Evolutionary conservation across 2,888 invertebrate genomes (phyloP).

Genomic region (Oxycera nigricornis): DNA sequence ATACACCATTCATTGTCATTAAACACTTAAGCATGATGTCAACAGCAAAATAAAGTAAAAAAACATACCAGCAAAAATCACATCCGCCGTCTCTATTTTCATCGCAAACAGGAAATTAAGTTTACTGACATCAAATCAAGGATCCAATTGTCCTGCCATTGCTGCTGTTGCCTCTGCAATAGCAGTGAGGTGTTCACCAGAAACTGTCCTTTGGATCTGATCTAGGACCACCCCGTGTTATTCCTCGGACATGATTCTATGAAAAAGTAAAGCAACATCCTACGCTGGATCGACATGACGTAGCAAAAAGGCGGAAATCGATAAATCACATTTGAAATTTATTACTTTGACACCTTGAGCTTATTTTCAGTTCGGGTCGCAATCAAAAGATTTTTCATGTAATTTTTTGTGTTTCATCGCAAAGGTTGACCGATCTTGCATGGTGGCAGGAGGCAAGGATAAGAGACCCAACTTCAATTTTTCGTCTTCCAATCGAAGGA

Average conservation of each 20-base stretch:
- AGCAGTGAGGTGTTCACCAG: too few relatives aligned
- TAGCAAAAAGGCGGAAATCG: conserved; percentile 41
- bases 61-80: conserved; percentile 16
- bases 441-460: neutral
- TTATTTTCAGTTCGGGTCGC: neutral
- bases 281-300: conserved; percentile 36
- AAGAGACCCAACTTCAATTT: neutral
- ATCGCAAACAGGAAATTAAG: conserved; percentile 37
- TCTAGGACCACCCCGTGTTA: neutral
- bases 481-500: neutral
- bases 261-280: conserved; percentile 8
- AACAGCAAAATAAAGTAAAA: conserved; percentile 1
- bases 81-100: conserved; percentile 16
- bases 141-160: conserved; percentile 24
- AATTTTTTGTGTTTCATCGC: neutral
- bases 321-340: conserved; percentile 46
- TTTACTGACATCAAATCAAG: conserved; percentile 39
- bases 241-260: neutral
- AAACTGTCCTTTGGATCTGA: too few relatives aligned
- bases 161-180: neutral
- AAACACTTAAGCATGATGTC: conserved; percentile 18
- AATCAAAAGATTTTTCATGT: conserved; percentile 1
- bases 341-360: conserved; percentile 45
- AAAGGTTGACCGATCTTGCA: neutral
- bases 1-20: conserved; percentile 21